These are phyloP conservation scores for Oryzias javanicus DNA, from an alignment of 2,113 vertebrate genomes.

Conservation along the genomic window DNA sequence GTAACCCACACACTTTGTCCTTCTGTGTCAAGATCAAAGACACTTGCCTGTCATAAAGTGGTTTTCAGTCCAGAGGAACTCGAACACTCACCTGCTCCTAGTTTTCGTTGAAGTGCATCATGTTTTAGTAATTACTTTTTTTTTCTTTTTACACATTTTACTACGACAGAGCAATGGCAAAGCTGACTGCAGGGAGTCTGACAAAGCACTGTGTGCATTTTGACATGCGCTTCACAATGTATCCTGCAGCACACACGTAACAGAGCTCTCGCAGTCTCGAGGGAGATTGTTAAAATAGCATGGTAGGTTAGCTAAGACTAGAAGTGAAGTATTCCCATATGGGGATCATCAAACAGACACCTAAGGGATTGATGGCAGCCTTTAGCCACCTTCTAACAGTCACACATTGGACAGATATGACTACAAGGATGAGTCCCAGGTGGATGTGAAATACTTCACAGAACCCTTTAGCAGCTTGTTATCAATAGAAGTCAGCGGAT, in stretches of 20 bases:
- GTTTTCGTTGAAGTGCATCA: background rate
- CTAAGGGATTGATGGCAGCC: conserved; percentile 62
- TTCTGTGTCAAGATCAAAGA: conserved; percentile 33
- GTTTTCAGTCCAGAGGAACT: conserved; percentile 5
- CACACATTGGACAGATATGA: conserved; percentile 52
- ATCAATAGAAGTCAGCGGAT: conserved; percentile 45
- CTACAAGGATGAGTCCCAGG: conserved; percentile 57
- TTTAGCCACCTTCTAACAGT: conserved; percentile 58
- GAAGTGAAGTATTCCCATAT: conserved; percentile 52
- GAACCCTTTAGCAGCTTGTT: conserved; percentile 41
- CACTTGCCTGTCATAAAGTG: background rate
- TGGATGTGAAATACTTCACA: conserved; percentile 51
- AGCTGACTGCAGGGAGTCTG: conserved; percentile 6
- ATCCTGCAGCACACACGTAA: conserved; percentile 49
- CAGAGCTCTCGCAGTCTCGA: conserved; percentile 46
- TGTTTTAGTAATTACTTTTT: conserved; percentile 7
- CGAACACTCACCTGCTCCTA: conserved; percentile 5
- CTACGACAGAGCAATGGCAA: conserved; percentile 8
- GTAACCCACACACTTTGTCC: conserved; percentile 17
- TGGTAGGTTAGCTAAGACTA: conserved; percentile 57
- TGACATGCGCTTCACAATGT: conserved; percentile 36
- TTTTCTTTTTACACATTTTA: background rate
- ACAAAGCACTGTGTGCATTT: conserved; percentile 22
- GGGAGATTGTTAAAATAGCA: conserved; percentile 69
- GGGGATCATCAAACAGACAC: conserved; percentile 63